A percentile compares a stretch with the other conserved stretches of the same genome.
Conservation (phyloP, 2,113 vertebrate genomes). For the Macquaria australasica region DNA sequence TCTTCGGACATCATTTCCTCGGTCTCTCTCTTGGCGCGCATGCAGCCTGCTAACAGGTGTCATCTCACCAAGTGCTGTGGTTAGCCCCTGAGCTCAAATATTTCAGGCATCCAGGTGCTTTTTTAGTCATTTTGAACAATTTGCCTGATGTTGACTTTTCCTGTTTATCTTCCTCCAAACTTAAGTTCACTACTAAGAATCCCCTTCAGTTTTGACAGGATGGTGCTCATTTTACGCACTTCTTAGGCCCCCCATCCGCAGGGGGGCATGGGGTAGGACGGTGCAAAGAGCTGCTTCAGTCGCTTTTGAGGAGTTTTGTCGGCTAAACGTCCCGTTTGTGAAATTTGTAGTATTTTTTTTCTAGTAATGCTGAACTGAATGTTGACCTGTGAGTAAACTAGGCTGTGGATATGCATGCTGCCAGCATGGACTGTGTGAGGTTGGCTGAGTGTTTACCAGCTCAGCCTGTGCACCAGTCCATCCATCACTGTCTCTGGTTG, state of each 20-base stretch:
- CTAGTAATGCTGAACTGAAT: neutral
- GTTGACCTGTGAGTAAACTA: neutral
- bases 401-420: neutral
- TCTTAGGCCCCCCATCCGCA: slow-evolving; percentile 19
- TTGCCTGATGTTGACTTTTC: neutral
- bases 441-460: slow-evolving; percentile 56
- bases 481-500: slow-evolving; percentile 53
- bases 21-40: neutral
- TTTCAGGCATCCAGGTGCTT: neutral
- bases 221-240: neutral
- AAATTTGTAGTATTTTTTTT: neutral
- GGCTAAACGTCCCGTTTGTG: rapidly evolving
- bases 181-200: neutral
- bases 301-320: neutral
- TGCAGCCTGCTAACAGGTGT: slow-evolving; percentile 62
- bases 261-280: slow-evolving; percentile 72
- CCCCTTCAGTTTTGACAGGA: neutral
- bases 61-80: neutral
- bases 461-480: slow-evolving; percentile 68
- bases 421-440: slow-evolving; percentile 16
- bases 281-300: slow-evolving; percentile 50
- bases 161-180: neutral
- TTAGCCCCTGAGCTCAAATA: neutral
- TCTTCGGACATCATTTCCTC: neutral
- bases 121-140: neutral